Base-by-base conservation (phyloP, 1,140 invertebrate species). In the Pararge aegeria region DNA sequence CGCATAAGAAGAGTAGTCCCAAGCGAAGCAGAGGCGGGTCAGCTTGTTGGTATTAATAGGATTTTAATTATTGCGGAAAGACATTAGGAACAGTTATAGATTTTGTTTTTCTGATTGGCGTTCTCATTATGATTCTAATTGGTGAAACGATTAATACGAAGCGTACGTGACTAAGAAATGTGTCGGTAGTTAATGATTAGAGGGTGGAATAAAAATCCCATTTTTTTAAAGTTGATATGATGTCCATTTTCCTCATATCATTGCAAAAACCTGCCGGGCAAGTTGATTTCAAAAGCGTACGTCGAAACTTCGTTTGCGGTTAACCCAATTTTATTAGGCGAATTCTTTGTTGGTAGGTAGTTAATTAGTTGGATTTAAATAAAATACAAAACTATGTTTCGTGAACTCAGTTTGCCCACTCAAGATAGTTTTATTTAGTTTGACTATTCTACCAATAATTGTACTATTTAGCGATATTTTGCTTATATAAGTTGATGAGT, bases 101-200 rank as follows among this genome's bases (percentile, higher is more conserved):
- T 34, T 34, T 75, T 79, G 73, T 66, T 75, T 73, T 62, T 48
- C 62, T 78, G 55, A 85, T 83, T 66, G 59, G 48, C 62, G 66
- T 60, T 73, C 65, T 56, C 69, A 84, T 83, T 83, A 84, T 61
- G 40, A 66, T 62, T 55, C 64, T 37, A 46, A 46, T 46, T 20
- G 6, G 10, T 12, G 19, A 65, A 65, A 65, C 48, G 61, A 71
- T 78, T 73, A 67, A 60, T 53, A 52, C 24, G 16, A 58, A 69
- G 77, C 69, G 70, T 87, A 82, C 78, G 78, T 85, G 82, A 82
- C 82, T 57, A 55, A 61, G 63, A 80, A 81, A 61, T 87, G 70
- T 81, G 83, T 78, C 80, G 81, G 29, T 52, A 48, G 68, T 71
- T 75, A 75, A 57, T 46, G 48, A 69, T 73, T 75, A 74, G 29